These are phyloP conservation scores for Colius striatus DNA, from an alignment of 2,113 vertebrate species.

Conservation along the genomic window DNA sequence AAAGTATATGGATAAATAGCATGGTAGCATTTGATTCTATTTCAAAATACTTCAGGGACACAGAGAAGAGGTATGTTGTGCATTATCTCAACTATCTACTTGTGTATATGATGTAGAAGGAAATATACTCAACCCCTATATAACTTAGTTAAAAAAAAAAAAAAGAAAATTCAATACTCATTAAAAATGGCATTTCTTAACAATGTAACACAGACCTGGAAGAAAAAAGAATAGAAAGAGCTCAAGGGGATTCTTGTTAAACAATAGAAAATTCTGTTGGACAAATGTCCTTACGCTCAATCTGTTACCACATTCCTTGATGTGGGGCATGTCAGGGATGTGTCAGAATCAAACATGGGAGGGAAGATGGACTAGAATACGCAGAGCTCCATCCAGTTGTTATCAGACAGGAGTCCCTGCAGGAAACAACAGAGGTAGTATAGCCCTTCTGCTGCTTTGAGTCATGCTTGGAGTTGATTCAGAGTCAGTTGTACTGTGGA, in stretches of 20 bases:
- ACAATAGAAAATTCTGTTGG: not conserved
- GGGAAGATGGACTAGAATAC: not conserved
- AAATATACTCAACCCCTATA: not conserved
- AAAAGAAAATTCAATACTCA: not conserved
- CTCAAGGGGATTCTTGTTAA: not conserved
- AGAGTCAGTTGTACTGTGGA: not conserved
- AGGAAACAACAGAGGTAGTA: fast-evolving
- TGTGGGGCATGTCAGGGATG: not conserved
- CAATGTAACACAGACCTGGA: not conserved
- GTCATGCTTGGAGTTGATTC: not conserved
- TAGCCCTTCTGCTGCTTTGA: not conserved
- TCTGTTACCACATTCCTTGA: not conserved
- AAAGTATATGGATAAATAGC: not conserved
- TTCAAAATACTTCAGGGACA: not conserved
- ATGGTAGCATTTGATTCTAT: not conserved
- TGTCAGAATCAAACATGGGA: not conserved
- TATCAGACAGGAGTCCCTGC: not conserved
- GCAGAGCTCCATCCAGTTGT: not conserved
- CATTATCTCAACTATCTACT: not conserved
- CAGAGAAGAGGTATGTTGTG: not conserved
- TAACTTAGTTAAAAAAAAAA: not conserved
- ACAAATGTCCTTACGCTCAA: not conserved
- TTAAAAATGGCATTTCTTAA: not conserved
- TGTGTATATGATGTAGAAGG: not conserved
- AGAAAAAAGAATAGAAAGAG: not conserved